phyloP scores from a whole-genome alignment of 2,797 vertebrate genomes.

The Falco naumanni region DNA sequence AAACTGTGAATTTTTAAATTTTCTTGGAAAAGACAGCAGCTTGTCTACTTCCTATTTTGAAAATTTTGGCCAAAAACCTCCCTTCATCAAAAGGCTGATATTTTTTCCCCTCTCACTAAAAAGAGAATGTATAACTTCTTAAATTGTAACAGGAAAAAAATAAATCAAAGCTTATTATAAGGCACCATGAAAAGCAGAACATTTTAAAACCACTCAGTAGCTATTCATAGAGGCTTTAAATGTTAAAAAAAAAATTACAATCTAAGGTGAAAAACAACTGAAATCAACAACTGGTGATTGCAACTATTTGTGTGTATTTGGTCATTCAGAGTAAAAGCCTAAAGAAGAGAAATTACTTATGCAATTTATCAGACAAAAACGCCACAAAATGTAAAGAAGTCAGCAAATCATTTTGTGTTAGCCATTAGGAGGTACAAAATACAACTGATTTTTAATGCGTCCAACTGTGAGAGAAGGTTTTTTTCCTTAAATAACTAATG shows the following conservation, averaged over 20 bases:
- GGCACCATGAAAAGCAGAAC: not conserved
- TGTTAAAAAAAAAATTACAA: not conserved
- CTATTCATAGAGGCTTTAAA: not conserved
- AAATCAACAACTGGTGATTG: constrained; percentile 38
- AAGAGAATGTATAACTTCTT: not conserved
- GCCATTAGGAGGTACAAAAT: constrained; percentile 7
- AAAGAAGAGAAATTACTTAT: not conserved
- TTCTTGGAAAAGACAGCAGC: not conserved
- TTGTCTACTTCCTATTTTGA: not conserved
- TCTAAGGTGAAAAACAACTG: constrained; percentile 14
- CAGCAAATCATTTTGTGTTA: constrained; percentile 14
- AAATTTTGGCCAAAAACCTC: not conserved
- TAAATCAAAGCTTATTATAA: not conserved
- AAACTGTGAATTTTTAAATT: not conserved
- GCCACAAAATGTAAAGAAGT: not conserved
- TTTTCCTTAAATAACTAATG: not conserved
- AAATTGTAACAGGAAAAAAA: not conserved
- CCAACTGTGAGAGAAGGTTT: not conserved
- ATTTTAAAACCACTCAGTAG: not conserved
- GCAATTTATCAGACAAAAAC: constrained; percentile 6
- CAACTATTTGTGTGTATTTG: constrained; percentile 11
- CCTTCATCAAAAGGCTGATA: not conserved
- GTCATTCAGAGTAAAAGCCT: constrained; percentile 2
- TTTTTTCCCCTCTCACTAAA: not conserved
- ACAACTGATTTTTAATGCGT: constrained; percentile 21